A percentile compares a stretch with the other conserved stretches of the same genome.
Conservation (phyloP, 2,113 vertebrate species). For the Oxyruncus cristatus region DNA sequence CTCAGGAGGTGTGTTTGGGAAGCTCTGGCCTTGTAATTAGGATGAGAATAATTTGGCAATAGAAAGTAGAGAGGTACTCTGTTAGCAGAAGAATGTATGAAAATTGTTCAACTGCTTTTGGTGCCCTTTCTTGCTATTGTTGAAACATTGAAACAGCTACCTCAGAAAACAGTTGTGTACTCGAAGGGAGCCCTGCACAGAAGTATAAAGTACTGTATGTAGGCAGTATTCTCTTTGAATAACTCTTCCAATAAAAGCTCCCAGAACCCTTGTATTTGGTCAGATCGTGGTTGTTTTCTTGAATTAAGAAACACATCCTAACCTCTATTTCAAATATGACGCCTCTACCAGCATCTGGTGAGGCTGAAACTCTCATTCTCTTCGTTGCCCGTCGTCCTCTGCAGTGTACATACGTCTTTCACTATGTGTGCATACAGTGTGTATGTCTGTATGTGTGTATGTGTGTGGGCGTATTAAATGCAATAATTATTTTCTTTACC, state of each 20-base stretch:
- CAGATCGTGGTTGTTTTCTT: background rate
- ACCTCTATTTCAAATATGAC: background rate
- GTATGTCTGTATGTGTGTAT: no score
- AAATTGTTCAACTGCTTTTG: background rate
- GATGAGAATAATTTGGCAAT: background rate
- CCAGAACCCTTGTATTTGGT: background rate
- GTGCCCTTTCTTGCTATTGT: background rate
- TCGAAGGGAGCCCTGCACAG: background rate
- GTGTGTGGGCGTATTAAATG: no score
- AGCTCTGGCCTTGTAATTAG: background rate
- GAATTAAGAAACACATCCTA: background rate
- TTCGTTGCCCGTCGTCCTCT: background rate
- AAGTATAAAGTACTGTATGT: background rate
- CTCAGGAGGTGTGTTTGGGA: background rate
- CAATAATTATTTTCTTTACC: background rate
- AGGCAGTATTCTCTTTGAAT: background rate
- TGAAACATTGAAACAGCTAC: background rate
- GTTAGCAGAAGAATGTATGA: background rate
- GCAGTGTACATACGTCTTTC: background rate
- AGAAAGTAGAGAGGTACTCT: background rate
- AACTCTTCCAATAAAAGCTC: background rate
- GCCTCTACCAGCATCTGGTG: background rate
- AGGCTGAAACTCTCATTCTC: background rate
- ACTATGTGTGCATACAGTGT: no score
- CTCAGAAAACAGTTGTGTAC: background rate